phyloP scores from a whole-genome alignment of 2,113 vertebrate genomes.

The Varanus komodoensis region DNA sequence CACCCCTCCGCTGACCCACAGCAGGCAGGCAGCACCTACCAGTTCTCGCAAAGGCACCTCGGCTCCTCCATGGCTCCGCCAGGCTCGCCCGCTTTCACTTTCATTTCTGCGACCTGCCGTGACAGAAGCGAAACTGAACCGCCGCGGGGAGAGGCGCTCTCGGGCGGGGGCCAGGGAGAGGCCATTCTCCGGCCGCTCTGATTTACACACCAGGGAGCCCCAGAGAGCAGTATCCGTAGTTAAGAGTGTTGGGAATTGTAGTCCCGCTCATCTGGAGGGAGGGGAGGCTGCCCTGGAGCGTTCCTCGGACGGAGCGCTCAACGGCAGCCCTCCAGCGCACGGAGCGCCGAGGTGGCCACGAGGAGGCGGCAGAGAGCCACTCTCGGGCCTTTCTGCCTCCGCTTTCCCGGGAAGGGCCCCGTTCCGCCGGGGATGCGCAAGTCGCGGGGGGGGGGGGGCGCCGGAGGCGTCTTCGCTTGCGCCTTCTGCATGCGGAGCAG shows the following conservation, averaged over 20 bases:
- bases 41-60: constrained; percentile 52
- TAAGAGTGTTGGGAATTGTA: not conserved
- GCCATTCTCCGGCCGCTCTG: no score
- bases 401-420: no score
- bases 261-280: not conserved
- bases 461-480: no score
- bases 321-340: not conserved
- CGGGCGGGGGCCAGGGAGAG: no score
- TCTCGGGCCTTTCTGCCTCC: no score
- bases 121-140: constrained; percentile 31
- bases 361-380: not conserved
- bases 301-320: not conserved
- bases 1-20: no score
- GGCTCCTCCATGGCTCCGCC: constrained; percentile 36
- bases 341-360: not conserved
- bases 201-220: no score
- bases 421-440: no score
- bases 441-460: no score
- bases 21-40: constrained; percentile 22
- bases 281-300: not conserved
- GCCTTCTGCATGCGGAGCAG: no score
- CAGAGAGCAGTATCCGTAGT: not conserved
- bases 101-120: not conserved
- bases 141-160: no score
- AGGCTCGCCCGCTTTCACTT: constrained; percentile 15